A percentile compares a stretch with the other conserved stretches of the same genome.
Conservation (phyloP, 2,888 invertebrate species). For the Cotesia congregata region DNA sequence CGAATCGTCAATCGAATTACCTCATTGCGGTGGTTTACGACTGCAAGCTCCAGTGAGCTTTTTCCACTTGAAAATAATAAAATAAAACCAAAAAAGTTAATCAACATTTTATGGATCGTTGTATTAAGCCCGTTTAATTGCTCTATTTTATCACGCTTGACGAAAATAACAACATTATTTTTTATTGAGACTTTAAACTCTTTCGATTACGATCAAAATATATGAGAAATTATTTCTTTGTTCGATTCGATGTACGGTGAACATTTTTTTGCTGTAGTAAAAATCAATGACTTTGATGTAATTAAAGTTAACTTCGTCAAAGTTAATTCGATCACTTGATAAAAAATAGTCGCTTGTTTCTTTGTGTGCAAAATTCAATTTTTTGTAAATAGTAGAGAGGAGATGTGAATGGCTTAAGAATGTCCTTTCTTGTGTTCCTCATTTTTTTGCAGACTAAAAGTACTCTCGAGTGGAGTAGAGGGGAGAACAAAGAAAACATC, state of each 20-base stretch:
- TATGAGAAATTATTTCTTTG: too few relatives aligned
- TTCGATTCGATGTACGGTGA: too few relatives aligned
- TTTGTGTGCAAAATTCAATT: neutral
- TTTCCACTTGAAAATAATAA: neutral
- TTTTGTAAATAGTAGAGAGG: too few relatives aligned
- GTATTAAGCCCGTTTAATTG: neutral
- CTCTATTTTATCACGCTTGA: neutral
- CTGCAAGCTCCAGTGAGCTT: neutral
- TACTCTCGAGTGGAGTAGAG: neutral
- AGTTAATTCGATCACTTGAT: too few relatives aligned
- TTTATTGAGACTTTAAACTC: neutral
- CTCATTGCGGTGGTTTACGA: neutral
- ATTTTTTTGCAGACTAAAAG: neutral
- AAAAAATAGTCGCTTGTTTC: neutral
- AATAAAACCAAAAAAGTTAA: neutral
- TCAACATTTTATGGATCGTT: neutral
- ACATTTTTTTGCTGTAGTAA: too few relatives aligned
- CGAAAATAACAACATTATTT: neutral
- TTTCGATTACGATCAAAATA: too few relatives aligned
- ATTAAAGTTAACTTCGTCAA: too few relatives aligned
- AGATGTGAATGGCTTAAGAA: neutral
- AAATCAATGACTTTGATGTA: too few relatives aligned
- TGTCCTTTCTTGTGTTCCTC: neutral
- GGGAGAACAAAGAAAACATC: slow-evolving; percentile 9
- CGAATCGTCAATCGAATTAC: neutral